phyloP scores from a whole-genome alignment of 2,888 invertebrate genomes.

The Pandemis heparana region DNA sequence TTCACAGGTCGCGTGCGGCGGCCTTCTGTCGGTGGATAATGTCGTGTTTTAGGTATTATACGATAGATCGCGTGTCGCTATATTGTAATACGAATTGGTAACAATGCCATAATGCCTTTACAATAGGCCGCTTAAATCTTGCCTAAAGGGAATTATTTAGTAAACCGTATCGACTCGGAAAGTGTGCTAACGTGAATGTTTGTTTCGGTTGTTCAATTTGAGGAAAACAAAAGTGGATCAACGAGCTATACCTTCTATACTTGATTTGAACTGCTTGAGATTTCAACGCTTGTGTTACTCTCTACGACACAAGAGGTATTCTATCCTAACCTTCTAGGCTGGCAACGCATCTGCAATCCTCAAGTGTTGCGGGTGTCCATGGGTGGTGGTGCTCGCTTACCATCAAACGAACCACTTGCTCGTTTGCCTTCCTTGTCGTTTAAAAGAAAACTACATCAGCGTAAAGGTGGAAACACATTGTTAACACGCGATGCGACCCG shows the following conservation, averaged over 20 bases:
- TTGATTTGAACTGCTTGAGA: neutral
- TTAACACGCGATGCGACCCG: too few relatives aligned
- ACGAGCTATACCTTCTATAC: too few relatives aligned
- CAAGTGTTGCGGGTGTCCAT: too few relatives aligned
- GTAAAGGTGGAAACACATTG: too few relatives aligned
- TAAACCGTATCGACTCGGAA: slow-evolving; percentile 47
- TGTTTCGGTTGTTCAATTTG: slow-evolving; percentile 17
- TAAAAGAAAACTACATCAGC: too few relatives aligned
- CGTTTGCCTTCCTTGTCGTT: too few relatives aligned
- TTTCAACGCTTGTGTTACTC: neutral
- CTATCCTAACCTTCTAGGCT: too few relatives aligned
- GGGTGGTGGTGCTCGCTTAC: too few relatives aligned
- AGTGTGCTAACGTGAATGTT: slow-evolving; percentile 33
- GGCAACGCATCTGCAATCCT: too few relatives aligned
- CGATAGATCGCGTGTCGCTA: slow-evolving; percentile 78
- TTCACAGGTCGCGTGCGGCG: slow-evolving; percentile 36
- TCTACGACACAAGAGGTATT: too few relatives aligned
- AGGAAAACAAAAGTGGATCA: neutral
- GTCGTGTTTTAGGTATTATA: slow-evolving; percentile 59
- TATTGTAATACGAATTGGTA: slow-evolving; percentile 77
- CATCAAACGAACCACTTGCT: too few relatives aligned
- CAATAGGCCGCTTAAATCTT: slow-evolving; percentile 71
- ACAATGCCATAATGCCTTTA: slow-evolving; percentile 77
- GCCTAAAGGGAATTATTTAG: slow-evolving; percentile 71
- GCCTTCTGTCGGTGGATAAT: slow-evolving; percentile 32